phyloP scores from a whole-genome alignment of 1,140 invertebrate species.

The Trachymyrmex septentrionalis region DNA sequence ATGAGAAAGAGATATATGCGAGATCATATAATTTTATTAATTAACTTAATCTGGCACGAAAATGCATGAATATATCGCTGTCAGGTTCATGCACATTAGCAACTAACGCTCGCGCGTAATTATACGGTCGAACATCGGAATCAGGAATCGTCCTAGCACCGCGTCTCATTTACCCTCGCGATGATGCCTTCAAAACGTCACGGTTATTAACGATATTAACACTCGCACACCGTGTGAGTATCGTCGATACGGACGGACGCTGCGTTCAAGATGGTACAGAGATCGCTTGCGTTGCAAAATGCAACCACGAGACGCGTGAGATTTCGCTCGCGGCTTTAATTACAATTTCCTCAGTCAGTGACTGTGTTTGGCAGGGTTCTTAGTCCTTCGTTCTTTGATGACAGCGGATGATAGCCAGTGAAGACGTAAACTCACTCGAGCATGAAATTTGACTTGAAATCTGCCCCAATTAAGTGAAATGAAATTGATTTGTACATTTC shows the following conservation, averaged over 20 bases:
- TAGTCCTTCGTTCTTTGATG: background rate
- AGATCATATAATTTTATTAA: constrained; percentile 33
- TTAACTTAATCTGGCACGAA: constrained; percentile 41
- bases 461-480: background rate
- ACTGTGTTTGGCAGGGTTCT: background rate
- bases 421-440: background rate
- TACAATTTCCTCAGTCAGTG: background rate
- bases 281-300: constrained; percentile 50
- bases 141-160: constrained; percentile 31
- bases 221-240: constrained; percentile 13
- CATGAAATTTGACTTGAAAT: background rate
- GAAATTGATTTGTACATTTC: background rate
- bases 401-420: background rate
- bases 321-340: constrained; percentile 52
- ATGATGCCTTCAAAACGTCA: constrained; percentile 43
- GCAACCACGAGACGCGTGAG: constrained; percentile 43
- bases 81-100: constrained; percentile 39
- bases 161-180: constrained; percentile 41
- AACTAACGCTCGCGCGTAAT: constrained; percentile 46
- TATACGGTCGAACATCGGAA: constrained; percentile 40
- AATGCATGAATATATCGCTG: constrained; percentile 14
- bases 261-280: constrained; percentile 23
- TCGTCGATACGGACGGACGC: constrained; percentile 13
- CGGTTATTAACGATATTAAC: constrained; percentile 57
- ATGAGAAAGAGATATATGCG: background rate